Conservation (phyloP, 2,888 invertebrate genomes). For the Mythimna ferrago region DNA sequence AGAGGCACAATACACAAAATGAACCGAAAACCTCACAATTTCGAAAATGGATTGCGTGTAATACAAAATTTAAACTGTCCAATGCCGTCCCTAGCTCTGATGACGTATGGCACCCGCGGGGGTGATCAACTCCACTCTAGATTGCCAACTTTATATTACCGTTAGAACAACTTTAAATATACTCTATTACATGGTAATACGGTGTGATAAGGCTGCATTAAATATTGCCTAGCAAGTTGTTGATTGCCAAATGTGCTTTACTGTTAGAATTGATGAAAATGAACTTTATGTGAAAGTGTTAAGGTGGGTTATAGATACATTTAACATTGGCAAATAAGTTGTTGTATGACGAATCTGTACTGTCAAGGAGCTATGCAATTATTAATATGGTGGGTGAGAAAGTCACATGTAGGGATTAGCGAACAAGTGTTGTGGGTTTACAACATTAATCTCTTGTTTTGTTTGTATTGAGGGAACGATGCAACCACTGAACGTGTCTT, state of each 20-base stretch:
- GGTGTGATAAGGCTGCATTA: background rate
- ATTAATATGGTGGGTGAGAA: conserved; percentile 71
- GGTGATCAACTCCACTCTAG: conserved; percentile 78
- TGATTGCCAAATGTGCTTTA: conserved; percentile 51
- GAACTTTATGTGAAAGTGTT: background rate
- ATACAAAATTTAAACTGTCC: conserved; percentile 87
- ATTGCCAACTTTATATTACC: conserved; percentile 51
- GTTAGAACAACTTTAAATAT: background rate
- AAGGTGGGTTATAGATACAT: background rate
- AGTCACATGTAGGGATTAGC: conserved; percentile 64
- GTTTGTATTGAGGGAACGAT: conserved; percentile 50
- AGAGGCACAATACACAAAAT: conserved; percentile 30
- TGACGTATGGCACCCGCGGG: conserved; percentile 85
- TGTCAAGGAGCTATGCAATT: conserved; percentile 72
- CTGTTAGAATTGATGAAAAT: conserved; percentile 5
- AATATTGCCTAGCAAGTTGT: background rate
- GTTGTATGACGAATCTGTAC: conserved; percentile 73
- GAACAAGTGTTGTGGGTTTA: conserved; percentile 54
- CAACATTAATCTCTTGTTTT: conserved; percentile 61
- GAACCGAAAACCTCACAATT: conserved; percentile 64
- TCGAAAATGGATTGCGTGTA: conserved; percentile 79
- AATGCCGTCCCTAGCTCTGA: conserved; percentile 73
- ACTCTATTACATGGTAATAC: rapidly evolving
- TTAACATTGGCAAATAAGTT: conserved; percentile 47
- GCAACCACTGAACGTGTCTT: conserved; percentile 1